Percentiles rank a stretch among this genome's conserved stretches.
Conservation (phyloP, 2,888 invertebrate species). For the Congeria kusceri region DNA sequence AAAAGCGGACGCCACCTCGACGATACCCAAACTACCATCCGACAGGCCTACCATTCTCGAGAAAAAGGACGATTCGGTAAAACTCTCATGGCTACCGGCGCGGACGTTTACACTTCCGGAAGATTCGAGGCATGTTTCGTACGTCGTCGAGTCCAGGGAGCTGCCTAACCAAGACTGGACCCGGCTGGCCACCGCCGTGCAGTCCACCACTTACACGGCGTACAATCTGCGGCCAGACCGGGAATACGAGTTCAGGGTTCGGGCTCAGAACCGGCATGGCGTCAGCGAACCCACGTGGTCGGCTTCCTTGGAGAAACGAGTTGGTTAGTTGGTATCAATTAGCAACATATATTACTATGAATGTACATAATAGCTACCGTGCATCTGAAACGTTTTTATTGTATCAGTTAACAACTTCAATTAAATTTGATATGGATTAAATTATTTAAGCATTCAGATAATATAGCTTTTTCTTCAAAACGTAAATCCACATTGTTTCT, state of each 20-base stretch:
- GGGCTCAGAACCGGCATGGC: constrained; percentile 98
- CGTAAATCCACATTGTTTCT: too few relatives aligned
- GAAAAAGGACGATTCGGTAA: constrained; percentile 70
- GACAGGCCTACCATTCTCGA: constrained; percentile 76
- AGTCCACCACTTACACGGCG: constrained; percentile 71
- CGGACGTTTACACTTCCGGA: constrained; percentile 70
- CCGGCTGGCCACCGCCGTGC: constrained; percentile 83
- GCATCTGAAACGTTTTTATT: too few relatives aligned
- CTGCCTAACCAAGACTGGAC: constrained; percentile 95
- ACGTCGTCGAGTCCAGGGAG: constrained; percentile 87
- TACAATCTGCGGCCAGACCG: constrained; percentile 87
- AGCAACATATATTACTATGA: too few relatives aligned
- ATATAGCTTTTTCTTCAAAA: too few relatives aligned
- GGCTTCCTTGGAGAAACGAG: constrained; percentile 70
- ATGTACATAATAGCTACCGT: too few relatives aligned
- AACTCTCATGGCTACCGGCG: constrained; percentile 79
- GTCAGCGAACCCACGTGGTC: constrained; percentile 97
- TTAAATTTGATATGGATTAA: too few relatives aligned
- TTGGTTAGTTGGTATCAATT: constrained; percentile 51
- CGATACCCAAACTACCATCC: constrained; percentile 73
- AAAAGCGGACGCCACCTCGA: constrained; percentile 23
- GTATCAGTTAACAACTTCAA: too few relatives aligned
- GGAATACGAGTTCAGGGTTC: constrained; percentile 97
- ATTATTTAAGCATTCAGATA: too few relatives aligned
- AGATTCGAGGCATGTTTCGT: constrained; percentile 76